A percentile compares a stretch with the other conserved stretches of the same genome.
Evolutionary conservation across 2,888 invertebrate species (phyloP).

Genomic region (Axea sp.): DNA sequence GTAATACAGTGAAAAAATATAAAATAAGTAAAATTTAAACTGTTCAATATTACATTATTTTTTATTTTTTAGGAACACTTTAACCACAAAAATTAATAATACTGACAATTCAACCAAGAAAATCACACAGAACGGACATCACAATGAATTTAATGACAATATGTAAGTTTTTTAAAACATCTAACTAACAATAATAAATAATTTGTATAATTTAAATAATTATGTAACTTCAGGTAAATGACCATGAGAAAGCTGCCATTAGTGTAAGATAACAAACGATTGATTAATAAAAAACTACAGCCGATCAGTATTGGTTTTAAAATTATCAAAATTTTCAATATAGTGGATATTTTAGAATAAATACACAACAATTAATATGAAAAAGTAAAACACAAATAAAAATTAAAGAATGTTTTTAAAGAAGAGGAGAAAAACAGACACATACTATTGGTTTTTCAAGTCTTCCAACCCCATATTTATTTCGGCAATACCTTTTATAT

Average conservation of each 20-base stretch:
- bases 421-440: background rate
- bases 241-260: slow-evolving; percentile 7
- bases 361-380: too few relatives aligned
- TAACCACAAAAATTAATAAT: slow-evolving; percentile 36
- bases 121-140: slow-evolving; percentile 49
- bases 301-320: too few relatives aligned
- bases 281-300: too few relatives aligned
- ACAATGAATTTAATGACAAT: slow-evolving; percentile 31
- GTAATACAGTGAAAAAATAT: too few relatives aligned
- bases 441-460: slow-evolving; percentile 64
- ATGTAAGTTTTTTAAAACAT: slow-evolving; percentile 35
- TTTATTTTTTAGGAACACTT: slow-evolving; percentile 39
- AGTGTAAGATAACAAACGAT: too few relatives aligned
- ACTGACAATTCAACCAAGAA: slow-evolving; percentile 23
- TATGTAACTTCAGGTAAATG: slow-evolving; percentile 9
- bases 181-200: background rate
- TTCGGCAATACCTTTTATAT: slow-evolving; percentile 77
- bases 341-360: too few relatives aligned
- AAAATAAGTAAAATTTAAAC: too few relatives aligned
- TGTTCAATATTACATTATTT: too few relatives aligned
- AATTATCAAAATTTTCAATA: too few relatives aligned
- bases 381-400: too few relatives aligned
- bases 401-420: too few relatives aligned
- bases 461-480: slow-evolving; percentile 78
- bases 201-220: background rate